Evolutionary conservation across 2,888 invertebrate species (phyloP), one percentile per base, ranked within the genome.

Genomic region (Campoletis raptor): DNA sequence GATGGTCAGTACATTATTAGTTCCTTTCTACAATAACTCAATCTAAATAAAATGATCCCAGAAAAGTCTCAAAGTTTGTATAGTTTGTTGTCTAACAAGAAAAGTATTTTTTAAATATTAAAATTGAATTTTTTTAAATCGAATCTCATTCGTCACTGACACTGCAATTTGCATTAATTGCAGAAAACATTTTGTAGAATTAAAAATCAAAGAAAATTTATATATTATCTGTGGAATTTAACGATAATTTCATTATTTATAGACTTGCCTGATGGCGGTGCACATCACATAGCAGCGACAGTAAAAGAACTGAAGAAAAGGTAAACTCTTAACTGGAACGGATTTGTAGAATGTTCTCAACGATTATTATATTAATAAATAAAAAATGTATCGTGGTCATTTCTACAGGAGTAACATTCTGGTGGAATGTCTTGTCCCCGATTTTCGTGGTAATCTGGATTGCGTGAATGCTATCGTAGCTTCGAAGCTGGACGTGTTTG

Each of bases 401-500:
- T 52, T 64, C 90, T 95, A 97, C 90, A 98, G 98, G 93, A 96
- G 96, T 12, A 96, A 96, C 85, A 98, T 99, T 89, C 95, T 99
- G 87, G 99, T 99, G 0, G 99, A 99, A 95, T 99, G 99, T 91
- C 95, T 99, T 54, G 98, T 99, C 15, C 99, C 99, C 0, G 99
- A 99, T 94, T 99, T 99, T 94, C 95, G 97, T 69, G 99, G 99
- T 0, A 96, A 98, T 93, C 93, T 96, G 72, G 95, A 96, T 7
- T 96, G 97, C 90, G 97, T 99, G 0, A 96, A 95, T 91, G 96
- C 95, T 0, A 97, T 99, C 83, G 98, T 97, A 0, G 93, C 95
- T 24, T 97, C 98, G 84, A 98, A 98, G 0, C 95, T 99, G 0
- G 99, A 99, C 94, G 99, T 99, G 52, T 99, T 97, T 94, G 99